Percentiles rank a stretch among this genome's conserved stretches.
Conservation (phyloP, 2,113 vertebrate genomes). For the Ageneiosus marmoratus region DNA sequence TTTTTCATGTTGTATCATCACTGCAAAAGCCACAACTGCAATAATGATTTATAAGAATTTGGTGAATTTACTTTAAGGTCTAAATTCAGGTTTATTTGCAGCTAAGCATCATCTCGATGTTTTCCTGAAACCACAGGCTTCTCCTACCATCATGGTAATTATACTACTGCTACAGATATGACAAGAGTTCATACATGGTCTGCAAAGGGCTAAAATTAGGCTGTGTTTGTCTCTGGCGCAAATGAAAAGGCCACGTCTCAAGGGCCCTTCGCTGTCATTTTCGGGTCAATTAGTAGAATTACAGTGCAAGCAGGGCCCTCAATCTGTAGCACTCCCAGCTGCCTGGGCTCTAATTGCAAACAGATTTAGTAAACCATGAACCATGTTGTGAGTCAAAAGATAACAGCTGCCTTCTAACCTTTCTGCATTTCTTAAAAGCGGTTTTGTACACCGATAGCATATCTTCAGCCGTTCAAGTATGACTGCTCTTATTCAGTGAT, state of each 20-base stretch:
- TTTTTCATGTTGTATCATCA: no score
- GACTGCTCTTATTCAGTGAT: not conserved
- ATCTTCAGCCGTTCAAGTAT: not conserved
- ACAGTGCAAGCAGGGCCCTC: conserved; percentile 28
- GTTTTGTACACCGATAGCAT: no score
- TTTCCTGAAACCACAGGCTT: conserved; percentile 1
- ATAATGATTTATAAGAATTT: not conserved
- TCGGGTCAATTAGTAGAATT: conserved; percentile 50
- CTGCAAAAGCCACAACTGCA: not conserved
- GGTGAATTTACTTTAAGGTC: not conserved
- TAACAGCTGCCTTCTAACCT: conserved; percentile 29
- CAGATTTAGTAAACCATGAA: conserved; percentile 44
- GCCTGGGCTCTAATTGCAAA: conserved; percentile 48
- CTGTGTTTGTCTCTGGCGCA: conserved; percentile 23
- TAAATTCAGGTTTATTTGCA: not conserved
- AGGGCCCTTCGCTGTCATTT: conserved; percentile 51
- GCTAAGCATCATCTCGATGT: not conserved
- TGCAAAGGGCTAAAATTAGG: conserved; percentile 26
- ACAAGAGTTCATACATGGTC: not conserved
- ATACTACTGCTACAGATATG: not conserved
- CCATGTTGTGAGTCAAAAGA: conserved; percentile 39
- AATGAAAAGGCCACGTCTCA: conserved; percentile 30
- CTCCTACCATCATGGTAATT: not conserved
- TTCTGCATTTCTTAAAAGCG: no score
- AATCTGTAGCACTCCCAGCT: conserved; percentile 5